phyloP scores from a whole-genome alignment of 2,888 invertebrate species.

The Anorthoa munda region DNA sequence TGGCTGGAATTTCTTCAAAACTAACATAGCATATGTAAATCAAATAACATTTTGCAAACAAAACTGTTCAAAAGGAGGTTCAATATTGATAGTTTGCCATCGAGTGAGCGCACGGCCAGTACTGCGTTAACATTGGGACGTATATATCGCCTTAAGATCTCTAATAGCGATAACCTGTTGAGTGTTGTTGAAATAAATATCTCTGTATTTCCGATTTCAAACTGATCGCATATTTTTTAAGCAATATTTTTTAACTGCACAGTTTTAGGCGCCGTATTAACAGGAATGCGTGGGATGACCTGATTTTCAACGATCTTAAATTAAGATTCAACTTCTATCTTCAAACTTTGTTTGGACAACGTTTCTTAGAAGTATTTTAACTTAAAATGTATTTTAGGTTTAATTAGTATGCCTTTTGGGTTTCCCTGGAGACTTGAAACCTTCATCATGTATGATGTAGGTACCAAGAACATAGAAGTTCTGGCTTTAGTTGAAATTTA shows the following conservation, averaged over 20 bases:
- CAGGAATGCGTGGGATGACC: conserved; percentile 6
- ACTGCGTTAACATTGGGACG: no score
- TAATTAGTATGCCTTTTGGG: conserved; percentile 4
- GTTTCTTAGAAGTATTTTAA: neutral
- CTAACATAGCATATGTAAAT: no score
- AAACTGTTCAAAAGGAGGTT: no score
- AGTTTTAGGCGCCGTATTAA: conserved; percentile 1
- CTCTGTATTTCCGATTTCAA: neutral
- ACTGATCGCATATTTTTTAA: conserved; percentile 5
- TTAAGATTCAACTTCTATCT: conserved; percentile 12
- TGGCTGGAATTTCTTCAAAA: no score
- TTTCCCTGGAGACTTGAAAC: conserved; percentile 7
- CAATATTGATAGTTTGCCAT: no score
- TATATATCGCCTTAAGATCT: no score
- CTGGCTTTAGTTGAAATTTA: neutral
- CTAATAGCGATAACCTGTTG: no score
- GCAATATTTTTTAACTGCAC: neutral
- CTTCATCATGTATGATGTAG: neutral
- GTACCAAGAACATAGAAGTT: neutral
- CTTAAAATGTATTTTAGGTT: neutral
- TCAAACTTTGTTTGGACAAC: neutral
- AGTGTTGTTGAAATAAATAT: no score
- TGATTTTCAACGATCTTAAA: neutral
- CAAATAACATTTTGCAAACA: no score
- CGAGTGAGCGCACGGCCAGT: no score